Evolutionary conservation across 2,888 invertebrate species (phyloP).

Genomic region (Odiellus spinosus): DNA sequence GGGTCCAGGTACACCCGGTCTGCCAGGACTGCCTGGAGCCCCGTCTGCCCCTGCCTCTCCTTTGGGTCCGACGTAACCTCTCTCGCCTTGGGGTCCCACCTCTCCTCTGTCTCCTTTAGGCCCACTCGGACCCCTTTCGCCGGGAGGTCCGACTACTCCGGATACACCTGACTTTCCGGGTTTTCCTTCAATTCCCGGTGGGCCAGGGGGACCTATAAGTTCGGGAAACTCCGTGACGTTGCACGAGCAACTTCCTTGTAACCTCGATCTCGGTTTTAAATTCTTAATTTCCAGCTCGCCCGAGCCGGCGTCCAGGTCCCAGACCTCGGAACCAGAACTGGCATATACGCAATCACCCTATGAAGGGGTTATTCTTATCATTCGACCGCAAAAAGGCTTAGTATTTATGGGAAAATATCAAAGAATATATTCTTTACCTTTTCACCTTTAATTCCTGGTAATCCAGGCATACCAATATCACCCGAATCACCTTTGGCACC

Average conservation of each 20-base stretch:
- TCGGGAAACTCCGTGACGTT: slow-evolving; percentile 6
- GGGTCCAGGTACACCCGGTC: slow-evolving; percentile 37
- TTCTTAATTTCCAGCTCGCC: no score
- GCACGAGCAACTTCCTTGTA: no score
- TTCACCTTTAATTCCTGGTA: slow-evolving; percentile 1
- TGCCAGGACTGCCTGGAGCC: not conserved
- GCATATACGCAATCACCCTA: no score
- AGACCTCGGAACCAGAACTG: no score
- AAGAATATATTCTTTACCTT: no score
- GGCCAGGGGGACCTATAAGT: slow-evolving; percentile 4
- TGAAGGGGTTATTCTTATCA: no score
- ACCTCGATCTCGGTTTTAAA: no score
- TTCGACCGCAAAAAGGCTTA: no score
- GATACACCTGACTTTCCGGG: slow-evolving; percentile 17
- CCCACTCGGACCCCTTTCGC: slow-evolving; percentile 6
- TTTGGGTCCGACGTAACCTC: slow-evolving; percentile 6
- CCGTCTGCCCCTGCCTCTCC: not conserved
- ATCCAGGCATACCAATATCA: slow-evolving; percentile 8
- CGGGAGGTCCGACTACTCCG: slow-evolving; percentile 9
- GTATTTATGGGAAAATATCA: no score
- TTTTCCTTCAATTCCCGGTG: slow-evolving; percentile 7
- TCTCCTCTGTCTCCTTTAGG: slow-evolving; percentile 11
- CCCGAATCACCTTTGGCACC: slow-evolving; percentile 11
- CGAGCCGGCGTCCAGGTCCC: no score
- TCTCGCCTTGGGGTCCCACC: slow-evolving; percentile 5